Conservation (phyloP, 2,797 vertebrate genomes). For the Manis pentadactyla region DNA sequence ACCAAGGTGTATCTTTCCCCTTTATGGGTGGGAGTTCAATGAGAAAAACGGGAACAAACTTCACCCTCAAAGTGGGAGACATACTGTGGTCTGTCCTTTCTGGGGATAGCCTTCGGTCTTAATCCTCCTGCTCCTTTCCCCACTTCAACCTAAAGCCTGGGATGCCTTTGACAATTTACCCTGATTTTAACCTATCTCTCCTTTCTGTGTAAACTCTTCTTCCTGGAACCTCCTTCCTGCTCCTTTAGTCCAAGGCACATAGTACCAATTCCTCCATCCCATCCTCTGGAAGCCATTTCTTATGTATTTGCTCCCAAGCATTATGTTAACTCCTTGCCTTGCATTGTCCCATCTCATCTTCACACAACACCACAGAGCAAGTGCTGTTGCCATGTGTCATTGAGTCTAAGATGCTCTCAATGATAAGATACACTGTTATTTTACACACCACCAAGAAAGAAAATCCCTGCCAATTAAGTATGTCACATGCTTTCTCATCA, state of each 20-base stretch:
- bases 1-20: not conserved
- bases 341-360: not conserved
- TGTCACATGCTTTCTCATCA: not conserved
- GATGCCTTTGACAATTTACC: not conserved
- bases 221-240: not conserved
- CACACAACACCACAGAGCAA: not conserved
- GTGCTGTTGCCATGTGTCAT: not conserved
- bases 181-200: constrained; percentile 8
- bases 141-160: not conserved
- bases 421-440: not conserved
- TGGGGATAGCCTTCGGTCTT: not conserved
- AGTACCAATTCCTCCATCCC: not conserved
- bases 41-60: not conserved
- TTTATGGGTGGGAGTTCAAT: not conserved
- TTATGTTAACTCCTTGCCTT: not conserved
- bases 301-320: not conserved
- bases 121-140: not conserved
- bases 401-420: not conserved
- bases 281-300: not conserved
- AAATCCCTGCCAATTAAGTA: constrained; percentile 20
- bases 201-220: constrained; percentile 15
- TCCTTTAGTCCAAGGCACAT: not conserved
- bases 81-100: not conserved
- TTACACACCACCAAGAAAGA: constrained; percentile 29
- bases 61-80: not conserved